A percentile compares a stretch with the other conserved stretches of the same genome.
These are phyloP conservation scores for Papilio glaucus DNA, from an alignment of 1,140 invertebrate genomes.

Conservation along the genomic window DNA sequence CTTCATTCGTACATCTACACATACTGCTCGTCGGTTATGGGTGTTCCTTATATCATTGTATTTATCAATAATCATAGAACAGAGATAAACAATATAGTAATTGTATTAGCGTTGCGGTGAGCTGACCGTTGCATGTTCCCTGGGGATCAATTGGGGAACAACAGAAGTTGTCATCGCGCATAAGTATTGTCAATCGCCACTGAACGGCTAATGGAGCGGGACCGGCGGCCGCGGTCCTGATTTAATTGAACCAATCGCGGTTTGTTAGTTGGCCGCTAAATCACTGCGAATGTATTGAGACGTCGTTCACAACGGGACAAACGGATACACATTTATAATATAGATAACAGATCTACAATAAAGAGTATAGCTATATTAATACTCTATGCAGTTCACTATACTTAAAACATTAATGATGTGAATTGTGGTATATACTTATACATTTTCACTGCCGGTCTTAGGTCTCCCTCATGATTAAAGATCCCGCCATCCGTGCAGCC, in stretches of 20 bases:
- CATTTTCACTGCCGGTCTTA: too few species aligned
- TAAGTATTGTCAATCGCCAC: constrained; percentile 29
- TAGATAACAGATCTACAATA: too few species aligned
- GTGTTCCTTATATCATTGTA: too few species aligned
- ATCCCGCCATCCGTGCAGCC: too few species aligned
- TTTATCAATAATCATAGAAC: background rate
- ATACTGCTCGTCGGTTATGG: too few species aligned
- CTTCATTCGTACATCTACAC: too few species aligned
- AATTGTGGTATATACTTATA: too few species aligned
- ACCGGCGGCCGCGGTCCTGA: background rate
- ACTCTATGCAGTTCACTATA: too few species aligned
- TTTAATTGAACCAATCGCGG: constrained; percentile 26
- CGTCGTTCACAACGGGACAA: constrained; percentile 2
- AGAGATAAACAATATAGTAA: constrained; percentile 8
- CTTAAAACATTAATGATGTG: too few species aligned
- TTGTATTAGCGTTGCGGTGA: background rate
- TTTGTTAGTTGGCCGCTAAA: constrained; percentile 31
- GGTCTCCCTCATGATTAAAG: too few species aligned
- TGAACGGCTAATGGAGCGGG: background rate
- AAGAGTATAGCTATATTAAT: too few species aligned
- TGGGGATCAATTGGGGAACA: constrained; percentile 32
- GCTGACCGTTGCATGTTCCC: constrained; percentile 25
- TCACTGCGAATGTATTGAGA: constrained; percentile 23
- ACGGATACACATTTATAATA: constrained; percentile 3
- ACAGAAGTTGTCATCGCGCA: constrained; percentile 21